Evolutionary conservation across 1,140 invertebrate species (phyloP), one percentile per base, ranked within the genome.

Genomic region (Phthorimaea operculella): DNA sequence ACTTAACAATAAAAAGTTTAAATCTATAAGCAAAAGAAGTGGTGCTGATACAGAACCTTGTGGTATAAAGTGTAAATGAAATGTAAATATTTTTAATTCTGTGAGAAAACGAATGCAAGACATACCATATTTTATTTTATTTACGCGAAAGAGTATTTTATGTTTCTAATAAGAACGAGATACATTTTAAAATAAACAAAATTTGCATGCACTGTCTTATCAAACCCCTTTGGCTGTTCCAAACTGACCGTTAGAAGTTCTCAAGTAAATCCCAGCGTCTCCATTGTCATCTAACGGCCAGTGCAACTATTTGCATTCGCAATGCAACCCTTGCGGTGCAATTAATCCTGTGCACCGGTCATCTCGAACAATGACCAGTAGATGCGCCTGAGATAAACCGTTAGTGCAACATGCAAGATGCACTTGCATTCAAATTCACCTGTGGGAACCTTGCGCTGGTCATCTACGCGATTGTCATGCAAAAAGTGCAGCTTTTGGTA

Each of bases 221-320:
- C 36, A 39, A 39, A 39, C 36, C 10, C 36, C 36, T 9, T 10
- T 39, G 36, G 1, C 36, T 12, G 36, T 39, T 39, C 36, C n/a
- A 39, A 39, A 39, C 10, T 39, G 36, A 56, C 57, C 53, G 60
- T 62, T 62, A 28, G 18, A 34, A 42, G 34, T 56, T 28, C 36
- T 59, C 58, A 64, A 62, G 59, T 59, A n/a, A n/a, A 39, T 55
- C 54, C 60, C 59, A 68, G 60, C 57, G 59, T 60, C 55, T 33
- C 28, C 52, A 65, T 74, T 75, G 66, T 79, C 33, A 56, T 60
- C 62, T 66, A 77, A 79, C 72, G 75, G 77, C 72, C 71, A 72
- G 61, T 70, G 72, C 72, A 70, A 70, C 64, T 60, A 72, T 78
- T 82, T 68, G 79, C 76, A 72, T 77, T 63, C 64, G 73, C 68